Base-by-base conservation (phyloP, 2,888 invertebrate species). In the Tetranychus truncatus region DNA sequence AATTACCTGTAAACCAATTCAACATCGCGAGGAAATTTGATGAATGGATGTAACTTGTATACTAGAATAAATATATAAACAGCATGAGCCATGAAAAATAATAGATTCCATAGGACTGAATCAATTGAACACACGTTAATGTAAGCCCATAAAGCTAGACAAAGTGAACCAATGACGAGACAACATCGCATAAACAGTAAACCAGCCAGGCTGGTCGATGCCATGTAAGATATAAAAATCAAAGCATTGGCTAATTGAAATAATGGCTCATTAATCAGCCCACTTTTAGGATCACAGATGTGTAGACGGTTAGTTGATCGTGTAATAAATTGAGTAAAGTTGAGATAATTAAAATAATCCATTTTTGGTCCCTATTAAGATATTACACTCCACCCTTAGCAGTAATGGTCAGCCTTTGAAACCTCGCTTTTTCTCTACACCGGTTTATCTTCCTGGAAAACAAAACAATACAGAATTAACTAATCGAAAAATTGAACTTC, bases 221-320 rank as follows among this genome's bases (percentile, higher is more conserved):
- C 90, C 79, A 92, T 84, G 82, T 91, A 91, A 74, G 91, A 90
- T 77, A 91, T 83, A 80, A 91, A 86, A 81, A 91, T 88, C 84
- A 90, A 91, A 78, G 89, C 86, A 84, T 91, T 91, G 80, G 91
- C 91, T 81, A 91, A 85, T 86, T 92, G 92, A 85, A 91, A 92
- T 84, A 91, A 72, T 9, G 72, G 72, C 69, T 69, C 69, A 69
- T 69, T 20, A 20, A 69, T 24, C 69, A 69, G 20, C 11, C 69
- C 21, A 69, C 34, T 24, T 69, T 18, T 11, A 24, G 69, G 69
- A 69, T 69, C 69, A 69, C 69, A 69, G 55, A 55, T 9, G 15
- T 55, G 9, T 55, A 55, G 15, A 55, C 55, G 55, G 15, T 55
- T 55, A 15, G 55, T 55, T 55, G 55, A 55, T 55, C 55, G 55